Percentiles rank a stretch among this genome's conserved stretches.
phyloP scores from a whole-genome alignment of 2,797 vertebrate genomes.

The Avahi laniger region DNA sequence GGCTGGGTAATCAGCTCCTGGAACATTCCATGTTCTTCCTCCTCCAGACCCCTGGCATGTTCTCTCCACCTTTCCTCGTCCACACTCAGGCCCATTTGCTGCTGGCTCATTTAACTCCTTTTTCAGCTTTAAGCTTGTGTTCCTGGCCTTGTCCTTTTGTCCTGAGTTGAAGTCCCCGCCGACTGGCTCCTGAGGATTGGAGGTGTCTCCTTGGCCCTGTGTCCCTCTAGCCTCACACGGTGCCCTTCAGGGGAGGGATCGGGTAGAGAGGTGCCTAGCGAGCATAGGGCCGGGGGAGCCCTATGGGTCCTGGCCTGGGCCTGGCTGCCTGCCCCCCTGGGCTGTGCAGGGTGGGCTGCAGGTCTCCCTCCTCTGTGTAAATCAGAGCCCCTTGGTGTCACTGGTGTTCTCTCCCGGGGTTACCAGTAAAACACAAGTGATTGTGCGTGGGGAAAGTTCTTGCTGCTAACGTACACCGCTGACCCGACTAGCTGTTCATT shows the following conservation, averaged over 20 bases:
- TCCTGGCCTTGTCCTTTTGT: background rate
- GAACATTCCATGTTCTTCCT: background rate
- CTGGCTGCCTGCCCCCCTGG: no score
- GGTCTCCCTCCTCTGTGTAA: background rate
- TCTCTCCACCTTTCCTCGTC: background rate
- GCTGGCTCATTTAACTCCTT: background rate
- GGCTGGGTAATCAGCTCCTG: background rate
- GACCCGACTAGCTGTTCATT: background rate
- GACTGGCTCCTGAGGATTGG: background rate
- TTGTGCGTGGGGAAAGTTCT: no score
- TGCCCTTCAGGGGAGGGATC: background rate
- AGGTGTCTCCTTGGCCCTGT: background rate
- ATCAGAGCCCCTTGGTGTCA: no score
- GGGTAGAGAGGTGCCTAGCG: background rate
- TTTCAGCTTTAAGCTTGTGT: background rate
- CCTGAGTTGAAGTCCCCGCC: background rate
- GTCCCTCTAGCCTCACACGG: no score
- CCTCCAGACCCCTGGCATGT: background rate
- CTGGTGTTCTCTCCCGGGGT: background rate
- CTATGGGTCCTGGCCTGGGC: background rate
- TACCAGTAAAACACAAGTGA: accelerated
- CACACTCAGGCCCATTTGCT: background rate
- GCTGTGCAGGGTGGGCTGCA: no score
- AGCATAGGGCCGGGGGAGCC: background rate
- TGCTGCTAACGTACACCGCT: background rate